Percentiles rank a stretch among this genome's conserved stretches.
Conservation (phyloP, 2,113 vertebrate species). For the Dromaius novaehollandiae region DNA sequence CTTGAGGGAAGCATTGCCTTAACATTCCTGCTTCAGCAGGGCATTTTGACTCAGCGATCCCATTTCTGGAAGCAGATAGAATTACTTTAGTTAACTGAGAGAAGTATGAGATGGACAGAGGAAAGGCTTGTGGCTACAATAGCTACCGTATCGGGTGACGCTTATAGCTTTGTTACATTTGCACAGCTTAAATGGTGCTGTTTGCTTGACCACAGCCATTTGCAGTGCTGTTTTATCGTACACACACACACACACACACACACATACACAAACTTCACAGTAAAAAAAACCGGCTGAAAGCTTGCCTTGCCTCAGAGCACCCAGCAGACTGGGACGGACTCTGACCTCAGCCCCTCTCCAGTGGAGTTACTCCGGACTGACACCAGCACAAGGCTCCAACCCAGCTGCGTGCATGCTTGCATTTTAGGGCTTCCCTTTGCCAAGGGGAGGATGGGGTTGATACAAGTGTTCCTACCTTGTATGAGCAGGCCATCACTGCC, state of each 20-base stretch:
- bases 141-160: not conserved
- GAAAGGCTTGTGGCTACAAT: not conserved
- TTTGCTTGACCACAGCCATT: conserved; percentile 48
- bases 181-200: not conserved
- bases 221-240: not conserved
- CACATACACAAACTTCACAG: not conserved
- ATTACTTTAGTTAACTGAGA: not conserved
- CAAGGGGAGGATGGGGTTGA: not conserved
- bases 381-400: not conserved
- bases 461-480: not conserved
- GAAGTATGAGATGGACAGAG: not conserved
- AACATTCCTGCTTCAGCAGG: not conserved
- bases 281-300: not conserved
- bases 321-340: not conserved
- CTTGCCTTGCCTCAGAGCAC: not conserved
- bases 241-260: not conserved
- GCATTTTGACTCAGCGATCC: not conserved
- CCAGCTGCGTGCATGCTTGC: not conserved
- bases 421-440: not conserved
- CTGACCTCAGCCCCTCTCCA: not conserved
- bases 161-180: not conserved
- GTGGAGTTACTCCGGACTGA: not conserved
- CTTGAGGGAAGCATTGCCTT: not conserved
- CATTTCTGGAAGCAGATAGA: not conserved
- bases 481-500: not conserved